Evolutionary conservation across 2,113 vertebrate genomes (phyloP).

Genomic region (Amblyopsis rosae): DNA sequence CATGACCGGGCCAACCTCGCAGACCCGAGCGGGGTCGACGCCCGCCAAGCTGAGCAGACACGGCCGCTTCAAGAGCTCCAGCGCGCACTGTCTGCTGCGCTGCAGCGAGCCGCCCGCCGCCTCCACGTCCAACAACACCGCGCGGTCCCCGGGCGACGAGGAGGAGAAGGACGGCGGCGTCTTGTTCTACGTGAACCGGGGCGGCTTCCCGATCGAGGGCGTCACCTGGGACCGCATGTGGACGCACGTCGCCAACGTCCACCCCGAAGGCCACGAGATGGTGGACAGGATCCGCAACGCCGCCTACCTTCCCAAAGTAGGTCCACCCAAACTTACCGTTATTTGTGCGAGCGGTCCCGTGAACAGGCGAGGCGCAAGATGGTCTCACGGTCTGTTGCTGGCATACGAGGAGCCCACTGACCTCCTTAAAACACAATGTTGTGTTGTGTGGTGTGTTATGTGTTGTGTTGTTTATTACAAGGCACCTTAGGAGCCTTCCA

Average conservation of each 20-base stretch:
- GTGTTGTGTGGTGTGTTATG: too few species aligned
- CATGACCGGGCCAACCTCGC: constrained; percentile 85
- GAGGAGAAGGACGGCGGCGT: constrained; percentile 91
- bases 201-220: constrained; percentile 90
- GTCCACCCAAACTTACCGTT: constrained; percentile 35
- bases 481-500: too few species aligned
- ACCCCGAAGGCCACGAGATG: constrained; percentile 91
- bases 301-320: constrained; percentile 85
- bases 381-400: too few species aligned
- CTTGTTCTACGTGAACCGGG: constrained; percentile 91
- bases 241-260: constrained; percentile 87
- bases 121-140: constrained; percentile 66
- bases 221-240: constrained; percentile 96
- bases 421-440: too few species aligned
- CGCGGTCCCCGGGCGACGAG: constrained; percentile 82
- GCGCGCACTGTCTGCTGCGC: constrained; percentile 68
- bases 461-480: too few species aligned
- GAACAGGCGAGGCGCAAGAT: too few species aligned
- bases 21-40: constrained; percentile 65
- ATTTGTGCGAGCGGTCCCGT: not conserved
- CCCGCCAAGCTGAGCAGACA: constrained; percentile 78
- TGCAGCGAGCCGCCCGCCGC: constrained; percentile 28
- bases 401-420: too few species aligned
- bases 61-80: constrained; percentile 86
- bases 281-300: constrained; percentile 87